Evolutionary conservation across 2,888 invertebrate species (phyloP).

Genomic region (Autographa gamma): DNA sequence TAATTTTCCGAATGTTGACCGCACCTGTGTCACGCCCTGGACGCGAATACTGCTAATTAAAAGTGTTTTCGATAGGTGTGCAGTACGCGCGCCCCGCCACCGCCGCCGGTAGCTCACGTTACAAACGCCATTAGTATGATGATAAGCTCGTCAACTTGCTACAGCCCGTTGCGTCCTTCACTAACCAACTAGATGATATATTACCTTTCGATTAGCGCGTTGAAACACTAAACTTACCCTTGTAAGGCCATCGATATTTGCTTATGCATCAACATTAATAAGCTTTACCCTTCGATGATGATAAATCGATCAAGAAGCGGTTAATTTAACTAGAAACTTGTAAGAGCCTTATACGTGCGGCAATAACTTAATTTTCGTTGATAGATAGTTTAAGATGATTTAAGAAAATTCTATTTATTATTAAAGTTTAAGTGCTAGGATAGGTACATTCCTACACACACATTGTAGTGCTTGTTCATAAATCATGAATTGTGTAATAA

Average conservation of each 20-base stretch:
- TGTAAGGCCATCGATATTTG: conserved; percentile 69
- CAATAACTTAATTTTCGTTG: not conserved
- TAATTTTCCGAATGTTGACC: conserved; percentile 87
- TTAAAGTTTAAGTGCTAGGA: not conserved
- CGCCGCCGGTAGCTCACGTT: conserved; percentile 70
- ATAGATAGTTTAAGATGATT: not conserved
- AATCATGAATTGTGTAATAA: not conserved
- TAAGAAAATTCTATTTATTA: not conserved
- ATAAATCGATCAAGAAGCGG: conserved; percentile 54
- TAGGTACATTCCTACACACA: not conserved
- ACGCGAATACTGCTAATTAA: conserved; percentile 81
- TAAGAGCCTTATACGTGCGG: not conserved
- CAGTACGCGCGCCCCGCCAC: conserved; percentile 49
- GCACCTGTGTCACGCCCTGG: conserved; percentile 82
- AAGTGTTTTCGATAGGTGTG: conserved; percentile 82
- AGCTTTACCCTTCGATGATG: conserved; percentile 47
- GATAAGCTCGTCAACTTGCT: conserved; percentile 67
- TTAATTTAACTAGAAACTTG: not conserved
- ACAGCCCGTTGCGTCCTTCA: conserved; percentile 54
- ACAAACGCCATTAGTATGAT: conserved; percentile 81
- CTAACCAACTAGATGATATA: conserved; percentile 66
- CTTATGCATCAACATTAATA: conserved; percentile 70
- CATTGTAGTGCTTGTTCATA: conserved; percentile 6
- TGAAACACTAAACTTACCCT: conserved; percentile 69
- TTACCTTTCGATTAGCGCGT: conserved; percentile 69